Percentiles rank a stretch among this genome's conserved stretches.
phyloP scores from a whole-genome alignment of 2,797 vertebrate species.

The Catostomus latipinnis region DNA sequence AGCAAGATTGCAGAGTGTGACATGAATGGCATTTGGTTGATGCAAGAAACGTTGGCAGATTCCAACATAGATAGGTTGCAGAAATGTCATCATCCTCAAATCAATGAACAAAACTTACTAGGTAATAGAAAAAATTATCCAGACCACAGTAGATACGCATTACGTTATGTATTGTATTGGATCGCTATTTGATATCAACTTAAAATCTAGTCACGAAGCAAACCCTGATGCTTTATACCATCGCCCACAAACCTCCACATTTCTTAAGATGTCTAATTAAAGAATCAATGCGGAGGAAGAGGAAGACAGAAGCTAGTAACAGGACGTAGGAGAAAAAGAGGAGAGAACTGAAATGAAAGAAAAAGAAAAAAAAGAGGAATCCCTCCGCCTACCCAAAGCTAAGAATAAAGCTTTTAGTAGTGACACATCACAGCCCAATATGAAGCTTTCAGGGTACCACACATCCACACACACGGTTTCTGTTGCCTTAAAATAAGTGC shows the following conservation, averaged over 20 bases:
- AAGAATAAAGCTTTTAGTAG: slow-evolving; percentile 34
- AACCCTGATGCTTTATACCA: neutral
- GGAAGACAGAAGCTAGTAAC: neutral
- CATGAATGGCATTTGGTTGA: neutral
- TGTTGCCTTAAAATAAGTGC: slow-evolving; percentile 4
- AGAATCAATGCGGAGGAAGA: neutral
- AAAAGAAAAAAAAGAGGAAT: slow-evolving; percentile 4
- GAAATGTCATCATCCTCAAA: neutral
- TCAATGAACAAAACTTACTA: too few species aligned
- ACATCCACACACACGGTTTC: neutral
- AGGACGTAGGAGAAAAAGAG: neutral
- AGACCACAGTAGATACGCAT: too few species aligned
- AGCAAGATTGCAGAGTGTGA: slow-evolving; percentile 11
- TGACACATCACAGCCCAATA: slow-evolving; percentile 15
- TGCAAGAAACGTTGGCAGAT: too few species aligned
- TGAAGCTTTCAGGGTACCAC: slow-evolving; percentile 37
- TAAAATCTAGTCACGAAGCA: too few species aligned
- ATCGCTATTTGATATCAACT: too few species aligned
- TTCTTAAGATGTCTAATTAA: neutral
- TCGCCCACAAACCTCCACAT: too few species aligned
- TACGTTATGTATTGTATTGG: too few species aligned
- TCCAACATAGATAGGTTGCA: too few species aligned
- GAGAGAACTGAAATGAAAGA: too few species aligned
- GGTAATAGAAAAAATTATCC: too few species aligned
- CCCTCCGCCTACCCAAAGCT: slow-evolving; percentile 28